These are phyloP conservation scores for Pocota personata DNA, from an alignment of 2,888 invertebrate species.

Conservation along the genomic window DNA sequence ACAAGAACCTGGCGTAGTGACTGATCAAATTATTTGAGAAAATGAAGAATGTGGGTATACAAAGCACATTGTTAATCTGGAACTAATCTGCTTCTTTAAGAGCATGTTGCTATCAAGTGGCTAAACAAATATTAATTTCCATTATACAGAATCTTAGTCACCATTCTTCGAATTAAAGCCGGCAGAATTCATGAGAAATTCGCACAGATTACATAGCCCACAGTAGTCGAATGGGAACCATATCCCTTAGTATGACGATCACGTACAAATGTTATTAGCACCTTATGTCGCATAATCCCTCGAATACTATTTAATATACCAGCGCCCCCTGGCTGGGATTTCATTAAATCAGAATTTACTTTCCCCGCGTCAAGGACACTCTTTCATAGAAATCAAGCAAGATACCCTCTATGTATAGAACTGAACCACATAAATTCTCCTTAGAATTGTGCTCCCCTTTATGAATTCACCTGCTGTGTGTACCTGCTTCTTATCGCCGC, in stretches of 20 bases:
- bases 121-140: no score
- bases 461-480: constrained; percentile 1
- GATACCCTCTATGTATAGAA: neutral
- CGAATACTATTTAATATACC: neutral
- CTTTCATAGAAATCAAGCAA: neutral
- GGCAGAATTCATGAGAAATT: no score
- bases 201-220: no score
- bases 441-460: constrained; percentile 4
- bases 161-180: no score
- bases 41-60: no score
- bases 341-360: neutral
- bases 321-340: neutral
- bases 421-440: constrained; percentile 7
- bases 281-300: neutral
- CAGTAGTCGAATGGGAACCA: no score
- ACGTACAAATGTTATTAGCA: neutral
- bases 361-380: neutral
- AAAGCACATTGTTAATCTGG: no score
- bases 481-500: neutral
- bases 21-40: no score
- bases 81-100: no score
- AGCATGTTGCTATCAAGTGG: no score
- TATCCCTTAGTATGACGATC: neutral
- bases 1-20: no score
- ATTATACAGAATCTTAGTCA: no score